phyloP scores from a whole-genome alignment of 2,113 vertebrate genomes.

The Platysteira castanea region DNA sequence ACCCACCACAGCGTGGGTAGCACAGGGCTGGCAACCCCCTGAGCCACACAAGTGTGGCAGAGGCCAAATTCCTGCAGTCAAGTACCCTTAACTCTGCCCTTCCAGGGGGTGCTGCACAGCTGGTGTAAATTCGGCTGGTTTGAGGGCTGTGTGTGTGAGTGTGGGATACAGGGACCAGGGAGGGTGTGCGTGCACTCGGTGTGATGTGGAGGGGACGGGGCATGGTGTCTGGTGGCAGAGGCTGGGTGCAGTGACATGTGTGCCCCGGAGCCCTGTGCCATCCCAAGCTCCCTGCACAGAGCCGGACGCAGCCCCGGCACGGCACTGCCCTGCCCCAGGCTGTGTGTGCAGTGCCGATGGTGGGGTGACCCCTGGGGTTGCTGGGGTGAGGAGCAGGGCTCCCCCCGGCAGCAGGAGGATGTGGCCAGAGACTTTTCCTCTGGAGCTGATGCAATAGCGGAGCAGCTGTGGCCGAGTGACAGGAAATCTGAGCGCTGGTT shows the following conservation, averaged over 20 bases:
- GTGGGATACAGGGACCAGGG: background rate
- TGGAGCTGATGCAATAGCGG: background rate
- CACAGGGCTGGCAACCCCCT: background rate
- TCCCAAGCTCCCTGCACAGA: rapidly evolving
- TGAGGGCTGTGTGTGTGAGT: background rate
- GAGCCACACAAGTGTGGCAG: background rate
- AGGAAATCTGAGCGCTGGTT: background rate
- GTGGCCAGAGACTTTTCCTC: background rate
- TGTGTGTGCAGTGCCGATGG: background rate
- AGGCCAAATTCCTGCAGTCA: background rate
- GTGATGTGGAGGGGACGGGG: background rate
- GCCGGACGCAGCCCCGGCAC: background rate
- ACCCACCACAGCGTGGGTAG: rapidly evolving
- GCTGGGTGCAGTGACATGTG: background rate
- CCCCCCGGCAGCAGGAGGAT: rapidly evolving
- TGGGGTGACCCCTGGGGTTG: rapidly evolving
- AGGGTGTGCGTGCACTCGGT: rapidly evolving
- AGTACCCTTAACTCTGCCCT: background rate
- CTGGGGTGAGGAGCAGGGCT: rapidly evolving
- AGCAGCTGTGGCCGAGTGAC: background rate
- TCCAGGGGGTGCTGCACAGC: rapidly evolving
- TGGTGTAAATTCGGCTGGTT: background rate
- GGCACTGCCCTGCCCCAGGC: background rate
- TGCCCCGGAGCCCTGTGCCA: rapidly evolving
- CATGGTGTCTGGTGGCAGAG: rapidly evolving